Base-by-base conservation (phyloP, 1,140 invertebrate genomes). In the Drosophila rhopaloa region DNA sequence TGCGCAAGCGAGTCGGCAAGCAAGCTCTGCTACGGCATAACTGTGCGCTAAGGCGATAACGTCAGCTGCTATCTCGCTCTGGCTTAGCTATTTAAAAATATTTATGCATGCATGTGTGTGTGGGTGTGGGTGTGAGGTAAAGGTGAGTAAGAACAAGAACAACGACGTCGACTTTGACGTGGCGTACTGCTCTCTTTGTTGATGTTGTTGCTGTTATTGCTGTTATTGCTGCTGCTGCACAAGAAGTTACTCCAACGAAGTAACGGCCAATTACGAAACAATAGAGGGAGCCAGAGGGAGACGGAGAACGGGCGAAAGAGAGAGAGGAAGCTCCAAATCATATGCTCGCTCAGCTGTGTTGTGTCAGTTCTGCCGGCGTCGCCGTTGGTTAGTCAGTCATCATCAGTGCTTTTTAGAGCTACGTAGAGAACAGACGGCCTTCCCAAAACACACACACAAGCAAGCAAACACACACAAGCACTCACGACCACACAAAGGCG, bases 321-420 rank as follows among this genome's bases (percentile, higher is more conserved):
- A 11, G 19, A 65, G 46, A 16, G 41, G 37, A 19, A 57, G 38
- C 50, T 48, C 60, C 38, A 65, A 59, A 75, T 63, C 61, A 58
- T 57, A 76, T 59, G 74, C 67, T 59, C 24, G 57, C 54, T 51
- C 54, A 72, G 53, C 59, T 44, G 44, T 24, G 61, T 27, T 44
- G 44, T 24, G 61, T 35, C 48, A 51, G 48, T 37, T 40, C 65
- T 66, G 65, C 29, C 61, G 29, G 44, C 62, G 27, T 27, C 37
- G 61, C 29, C 54, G 78, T 38, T 48, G 62, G 47, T 83, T 83
- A 90, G 83, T 88, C 79, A 88, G 74, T 86, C 65, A 58, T 90
- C 57, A 66, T 77, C 72, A 70, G 70, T 81, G 73, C 80, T 88
- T 83, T 78, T 80, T 67, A 73, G 75, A 70, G 70, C 79, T 61